Percentiles rank a stretch among this genome's conserved stretches.
Evolutionary conservation across 2,113 vertebrate species (phyloP).

Genomic region (Falco punctatus): DNA sequence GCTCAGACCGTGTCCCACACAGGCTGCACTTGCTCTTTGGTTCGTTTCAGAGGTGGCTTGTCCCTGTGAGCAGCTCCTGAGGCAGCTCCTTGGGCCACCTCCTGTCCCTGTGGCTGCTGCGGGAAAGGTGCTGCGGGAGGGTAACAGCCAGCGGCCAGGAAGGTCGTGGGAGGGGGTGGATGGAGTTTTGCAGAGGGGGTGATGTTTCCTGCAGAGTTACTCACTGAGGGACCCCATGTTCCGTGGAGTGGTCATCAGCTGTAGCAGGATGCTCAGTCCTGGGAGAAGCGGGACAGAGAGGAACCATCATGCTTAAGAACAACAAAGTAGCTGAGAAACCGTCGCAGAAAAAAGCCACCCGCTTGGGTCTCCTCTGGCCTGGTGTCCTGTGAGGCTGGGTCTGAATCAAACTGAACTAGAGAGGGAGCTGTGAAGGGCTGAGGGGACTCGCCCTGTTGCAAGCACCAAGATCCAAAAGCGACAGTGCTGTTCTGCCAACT

Average conservation of each 20-base stretch:
- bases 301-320: not conserved
- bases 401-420: not conserved
- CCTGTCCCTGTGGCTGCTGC: not conserved
- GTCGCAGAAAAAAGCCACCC: not conserved
- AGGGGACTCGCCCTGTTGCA: not conserved
- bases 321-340: not conserved
- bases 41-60: not conserved
- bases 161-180: rapidly evolving
- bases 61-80: not conserved
- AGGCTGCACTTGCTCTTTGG: not conserved
- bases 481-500: not conserved
- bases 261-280: not conserved
- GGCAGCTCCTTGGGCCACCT: not conserved
- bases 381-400: not conserved
- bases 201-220: not conserved
- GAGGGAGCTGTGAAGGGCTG: not conserved
- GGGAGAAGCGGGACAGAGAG: not conserved
- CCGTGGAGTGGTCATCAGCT: not conserved
- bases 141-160: not conserved
- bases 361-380: not conserved
- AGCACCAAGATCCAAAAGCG: not conserved
- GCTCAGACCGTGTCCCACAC: not conserved
- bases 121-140: not conserved
- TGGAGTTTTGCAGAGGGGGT: not conserved
- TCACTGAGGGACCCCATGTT: not conserved